phyloP scores from a whole-genome alignment of 35 echinoderm and acorn worm genomes.

The Acanthaster planci region DNA sequence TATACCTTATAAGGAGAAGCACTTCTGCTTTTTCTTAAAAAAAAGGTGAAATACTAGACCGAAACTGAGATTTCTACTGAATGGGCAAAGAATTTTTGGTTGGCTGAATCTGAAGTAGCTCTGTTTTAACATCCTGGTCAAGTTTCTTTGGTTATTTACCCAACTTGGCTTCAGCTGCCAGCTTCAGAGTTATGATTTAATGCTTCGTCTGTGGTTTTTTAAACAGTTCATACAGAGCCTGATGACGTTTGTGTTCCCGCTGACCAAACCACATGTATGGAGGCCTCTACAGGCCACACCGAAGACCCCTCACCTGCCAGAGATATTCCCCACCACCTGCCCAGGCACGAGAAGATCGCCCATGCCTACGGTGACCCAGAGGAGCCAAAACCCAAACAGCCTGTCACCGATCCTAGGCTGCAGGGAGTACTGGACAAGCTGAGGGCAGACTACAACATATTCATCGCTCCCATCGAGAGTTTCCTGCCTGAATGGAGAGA shows the following conservation, averaged over 20 bases:
- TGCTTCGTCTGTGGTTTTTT: too few species aligned
- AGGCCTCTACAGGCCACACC: not conserved
- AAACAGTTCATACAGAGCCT: too few species aligned
- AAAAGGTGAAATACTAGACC: too few species aligned
- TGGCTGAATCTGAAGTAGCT: too few species aligned
- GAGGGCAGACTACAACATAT: conserved; percentile 23
- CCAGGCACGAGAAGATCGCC: not conserved
- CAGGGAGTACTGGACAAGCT: conserved; percentile 7
- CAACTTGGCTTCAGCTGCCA: too few species aligned
- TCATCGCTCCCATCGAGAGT: conserved; percentile 37
- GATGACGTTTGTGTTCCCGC: not conserved
- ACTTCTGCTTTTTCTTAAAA: too few species aligned
- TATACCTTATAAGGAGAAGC: too few species aligned
- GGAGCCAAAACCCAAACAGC: not conserved
- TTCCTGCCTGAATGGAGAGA: not conserved
- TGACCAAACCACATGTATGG: not conserved
- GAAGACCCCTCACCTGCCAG: not conserved
- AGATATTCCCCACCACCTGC: conserved; percentile 2
- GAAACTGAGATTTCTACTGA: too few species aligned
- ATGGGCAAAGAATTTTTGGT: too few species aligned
- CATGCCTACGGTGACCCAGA: not conserved
- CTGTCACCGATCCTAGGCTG: not conserved
- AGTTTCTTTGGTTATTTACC: too few species aligned
- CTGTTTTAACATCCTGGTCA: too few species aligned
- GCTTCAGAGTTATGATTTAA: too few species aligned